Evolutionary conservation across 2,888 invertebrate species (phyloP).

Genomic region (Campoplex capitator): DNA sequence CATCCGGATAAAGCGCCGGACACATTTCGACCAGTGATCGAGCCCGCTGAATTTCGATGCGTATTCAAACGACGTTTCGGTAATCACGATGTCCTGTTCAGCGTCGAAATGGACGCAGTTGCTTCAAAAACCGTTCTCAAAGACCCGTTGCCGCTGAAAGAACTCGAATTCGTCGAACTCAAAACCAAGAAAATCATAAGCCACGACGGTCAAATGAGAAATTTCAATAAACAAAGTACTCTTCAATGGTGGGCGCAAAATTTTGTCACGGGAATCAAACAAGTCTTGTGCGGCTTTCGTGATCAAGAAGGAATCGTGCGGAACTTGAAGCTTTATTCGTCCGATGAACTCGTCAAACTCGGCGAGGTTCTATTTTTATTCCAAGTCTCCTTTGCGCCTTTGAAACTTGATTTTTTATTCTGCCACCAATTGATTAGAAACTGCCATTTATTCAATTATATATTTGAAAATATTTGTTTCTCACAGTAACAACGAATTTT

Average conservation of each 20-base stretch:
- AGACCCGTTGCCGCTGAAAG: conserved; percentile 72
- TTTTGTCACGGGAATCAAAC: conserved; percentile 89
- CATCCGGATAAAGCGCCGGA: conserved; percentile 85
- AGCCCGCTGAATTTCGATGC: conserved; percentile 88
- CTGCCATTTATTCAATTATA: too few species aligned
- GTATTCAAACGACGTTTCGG: conserved; percentile 88
- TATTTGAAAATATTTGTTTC: conserved; percentile 75
- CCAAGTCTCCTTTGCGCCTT: neutral
- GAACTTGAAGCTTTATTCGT: conserved; percentile 85
- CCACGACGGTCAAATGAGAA: conserved; percentile 85
- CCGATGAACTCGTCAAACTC: conserved; percentile 86
- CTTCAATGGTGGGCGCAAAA: conserved; percentile 93
- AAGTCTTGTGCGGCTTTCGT: conserved; percentile 89
- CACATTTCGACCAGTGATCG: conserved; percentile 87
- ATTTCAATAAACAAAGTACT: conserved; percentile 85
- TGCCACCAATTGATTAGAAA: too few species aligned
- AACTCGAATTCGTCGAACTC: conserved; percentile 88
- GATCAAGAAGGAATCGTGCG: conserved; percentile 89
- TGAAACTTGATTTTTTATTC: neutral
- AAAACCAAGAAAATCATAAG: conserved; percentile 87
- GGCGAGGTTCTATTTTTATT: conserved; percentile 76
- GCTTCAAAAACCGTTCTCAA: conserved; percentile 74
- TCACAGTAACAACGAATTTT: neutral
- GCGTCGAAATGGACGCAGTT: conserved; percentile 92
- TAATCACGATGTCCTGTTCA: conserved; percentile 88